Percentiles rank a stretch among this genome's conserved stretches.
These are phyloP conservation scores for Thymallus thymallus DNA, from an alignment of 2,113 vertebrate species.

Conservation along the genomic window DNA sequence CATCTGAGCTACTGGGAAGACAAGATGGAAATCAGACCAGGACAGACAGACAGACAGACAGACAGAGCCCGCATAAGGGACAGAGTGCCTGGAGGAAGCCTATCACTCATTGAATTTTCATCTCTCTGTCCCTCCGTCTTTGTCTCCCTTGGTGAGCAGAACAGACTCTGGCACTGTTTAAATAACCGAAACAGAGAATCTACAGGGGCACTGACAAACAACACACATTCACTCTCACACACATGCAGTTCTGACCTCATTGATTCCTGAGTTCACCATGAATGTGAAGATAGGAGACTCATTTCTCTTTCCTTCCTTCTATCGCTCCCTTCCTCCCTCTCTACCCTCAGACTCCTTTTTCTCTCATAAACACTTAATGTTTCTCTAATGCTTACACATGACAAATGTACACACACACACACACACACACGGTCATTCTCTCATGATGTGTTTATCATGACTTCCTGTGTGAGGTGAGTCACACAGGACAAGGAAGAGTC, in stretches of 20 bases:
- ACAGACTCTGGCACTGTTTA: slow-evolving; percentile 26
- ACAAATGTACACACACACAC: slow-evolving; percentile 1
- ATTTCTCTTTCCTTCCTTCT: neutral
- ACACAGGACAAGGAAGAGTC: slow-evolving; percentile 48
- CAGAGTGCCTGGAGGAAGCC: slow-evolving; percentile 5
- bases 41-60: slow-evolving; percentile 15
- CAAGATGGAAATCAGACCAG: neutral
- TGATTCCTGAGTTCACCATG: neutral
- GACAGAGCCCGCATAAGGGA: slow-evolving; percentile 22
- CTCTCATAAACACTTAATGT: slow-evolving; percentile 1
- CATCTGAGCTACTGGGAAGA: slow-evolving; percentile 15
- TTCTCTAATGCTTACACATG: slow-evolving; percentile 12
- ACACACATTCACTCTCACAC: neutral
- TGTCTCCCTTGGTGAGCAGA: slow-evolving; percentile 6
- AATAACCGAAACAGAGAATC: slow-evolving; percentile 14
- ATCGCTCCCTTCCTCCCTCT: neutral
- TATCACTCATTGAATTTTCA: slow-evolving; percentile 1
- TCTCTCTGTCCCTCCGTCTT: slow-evolving; percentile 8
- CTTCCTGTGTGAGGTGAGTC: slow-evolving; percentile 37
- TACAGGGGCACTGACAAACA: slow-evolving; percentile 20
- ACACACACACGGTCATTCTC: neutral
- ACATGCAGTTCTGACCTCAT: neutral
- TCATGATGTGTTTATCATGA: slow-evolving; percentile 22
- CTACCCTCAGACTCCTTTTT: neutral
- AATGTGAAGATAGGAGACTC: neutral